A percentile compares a stretch with the other conserved stretches of the same genome.
Conservation (phyloP, 2,113 vertebrate genomes). For the Hippocampus mohnikei region DNA sequence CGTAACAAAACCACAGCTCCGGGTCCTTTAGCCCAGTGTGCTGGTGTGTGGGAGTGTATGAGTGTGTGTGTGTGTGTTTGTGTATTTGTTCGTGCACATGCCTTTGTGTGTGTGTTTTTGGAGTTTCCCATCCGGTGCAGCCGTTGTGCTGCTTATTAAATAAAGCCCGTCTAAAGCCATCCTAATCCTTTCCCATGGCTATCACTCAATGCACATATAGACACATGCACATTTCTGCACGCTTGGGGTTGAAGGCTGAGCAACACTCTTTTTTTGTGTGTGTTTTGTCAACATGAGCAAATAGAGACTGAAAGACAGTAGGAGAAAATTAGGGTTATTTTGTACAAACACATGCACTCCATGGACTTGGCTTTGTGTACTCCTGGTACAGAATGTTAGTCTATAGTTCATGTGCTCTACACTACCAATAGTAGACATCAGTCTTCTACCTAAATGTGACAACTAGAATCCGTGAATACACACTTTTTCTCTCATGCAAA, state of each 20-base stretch:
- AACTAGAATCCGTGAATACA: background rate
- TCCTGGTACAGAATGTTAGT: background rate
- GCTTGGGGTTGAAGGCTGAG: constrained; percentile 65
- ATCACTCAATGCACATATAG: constrained; percentile 52
- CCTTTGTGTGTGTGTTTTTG: constrained; percentile 35
- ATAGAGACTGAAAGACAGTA: constrained; percentile 18
- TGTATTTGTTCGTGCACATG: constrained; percentile 17
- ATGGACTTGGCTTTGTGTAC: background rate
- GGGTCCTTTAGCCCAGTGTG: constrained; percentile 30
- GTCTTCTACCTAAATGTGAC: background rate
- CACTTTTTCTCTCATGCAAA: background rate
- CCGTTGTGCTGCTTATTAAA: constrained; percentile 73
- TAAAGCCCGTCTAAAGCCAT: constrained; percentile 73
- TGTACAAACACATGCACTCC: background rate
- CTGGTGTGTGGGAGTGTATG: background rate
- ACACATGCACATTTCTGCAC: constrained; percentile 48
- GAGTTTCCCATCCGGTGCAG: constrained; percentile 67
- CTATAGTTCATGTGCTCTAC: background rate
- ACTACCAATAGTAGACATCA: background rate
- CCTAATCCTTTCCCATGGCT: constrained; percentile 77
- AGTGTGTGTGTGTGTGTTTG: constrained; percentile 21
- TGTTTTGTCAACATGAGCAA: constrained; percentile 43
- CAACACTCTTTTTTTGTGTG: constrained; percentile 53
- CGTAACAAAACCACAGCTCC: constrained; percentile 37
- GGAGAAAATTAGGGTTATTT: constrained; percentile 8